Conservation (phyloP, 2,888 invertebrate species). For the Lordiphosa fenestrarum region DNA sequence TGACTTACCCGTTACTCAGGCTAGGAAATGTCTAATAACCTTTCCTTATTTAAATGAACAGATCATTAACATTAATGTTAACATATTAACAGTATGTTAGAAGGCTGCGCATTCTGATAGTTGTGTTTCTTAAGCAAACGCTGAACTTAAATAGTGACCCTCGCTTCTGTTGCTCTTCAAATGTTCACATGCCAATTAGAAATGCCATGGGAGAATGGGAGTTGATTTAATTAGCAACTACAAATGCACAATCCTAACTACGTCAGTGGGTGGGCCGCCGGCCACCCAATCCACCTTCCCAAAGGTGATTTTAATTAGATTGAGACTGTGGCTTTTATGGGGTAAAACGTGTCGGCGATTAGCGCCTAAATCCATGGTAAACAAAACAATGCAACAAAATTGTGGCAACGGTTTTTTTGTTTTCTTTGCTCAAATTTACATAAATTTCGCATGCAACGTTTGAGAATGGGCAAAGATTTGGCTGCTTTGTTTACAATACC, state of each 20-base stretch:
- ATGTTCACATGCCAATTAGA: slow-evolving; percentile 17
- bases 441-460: too few species aligned
- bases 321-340: slow-evolving; percentile 30
- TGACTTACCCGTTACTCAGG: too few species aligned
- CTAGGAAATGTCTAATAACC: too few species aligned
- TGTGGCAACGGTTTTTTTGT: too few species aligned
- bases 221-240: neutral
- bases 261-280: slow-evolving; percentile 1
- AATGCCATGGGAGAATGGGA: neutral
- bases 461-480: too few species aligned
- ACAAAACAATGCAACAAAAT: slow-evolving; percentile 8
- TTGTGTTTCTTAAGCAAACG: too few species aligned
- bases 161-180: slow-evolving; percentile 6
- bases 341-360: slow-evolving; percentile 27
- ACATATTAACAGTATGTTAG: too few species aligned
- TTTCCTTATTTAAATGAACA: too few species aligned
- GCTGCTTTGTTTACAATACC: too few species aligned
- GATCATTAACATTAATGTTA: too few species aligned
- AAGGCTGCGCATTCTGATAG: too few species aligned
- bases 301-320: slow-evolving; percentile 70
- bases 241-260: slow-evolving; percentile 4
- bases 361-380: slow-evolving; percentile 29
- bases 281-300: slow-evolving; percentile 31
- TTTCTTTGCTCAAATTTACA: too few species aligned
- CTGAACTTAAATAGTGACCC: neutral